Conservation (phyloP, 2,888 invertebrate genomes). For the Xestia xanthographa region DNA sequence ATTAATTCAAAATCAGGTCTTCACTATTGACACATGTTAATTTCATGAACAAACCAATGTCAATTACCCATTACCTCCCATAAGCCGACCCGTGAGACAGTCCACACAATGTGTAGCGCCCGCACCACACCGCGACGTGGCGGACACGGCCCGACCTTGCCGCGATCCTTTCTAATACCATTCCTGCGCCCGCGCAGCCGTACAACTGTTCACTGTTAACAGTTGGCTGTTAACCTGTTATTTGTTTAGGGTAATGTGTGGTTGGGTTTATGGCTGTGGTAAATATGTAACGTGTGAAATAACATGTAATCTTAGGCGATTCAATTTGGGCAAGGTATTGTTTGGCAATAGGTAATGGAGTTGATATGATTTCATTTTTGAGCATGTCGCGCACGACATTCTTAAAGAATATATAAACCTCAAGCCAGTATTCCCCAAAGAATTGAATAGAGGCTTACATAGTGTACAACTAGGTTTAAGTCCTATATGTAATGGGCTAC, state of each 20-base stretch:
- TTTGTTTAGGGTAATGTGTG: slow-evolving; percentile 38
- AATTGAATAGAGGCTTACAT: neutral
- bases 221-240: slow-evolving; percentile 38
- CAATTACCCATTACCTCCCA: slow-evolving; percentile 18
- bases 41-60: slow-evolving; percentile 18
- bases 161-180: slow-evolving; percentile 72
- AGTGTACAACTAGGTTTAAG: neutral
- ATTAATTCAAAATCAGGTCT: neutral
- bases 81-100: slow-evolving; percentile 9
- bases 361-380: neutral
- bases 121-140: slow-evolving; percentile 3
- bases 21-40: neutral
- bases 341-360: slow-evolving; percentile 5
- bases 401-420: too few relatives aligned
- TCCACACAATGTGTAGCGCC: slow-evolving; percentile 18
- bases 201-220: slow-evolving; percentile 25
- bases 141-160: slow-evolving; percentile 69
- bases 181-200: slow-evolving; percentile 52
- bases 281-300: slow-evolving; percentile 14
- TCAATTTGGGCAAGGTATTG: neutral
- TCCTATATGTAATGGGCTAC: neutral
- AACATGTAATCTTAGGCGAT: slow-evolving; percentile 12
- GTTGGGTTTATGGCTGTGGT: slow-evolving; percentile 6
- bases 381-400: too few relatives aligned
- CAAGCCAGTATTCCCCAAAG: too few relatives aligned